phyloP scores from a whole-genome alignment of 2,113 vertebrate species.

The Oryzias curvinotus region DNA sequence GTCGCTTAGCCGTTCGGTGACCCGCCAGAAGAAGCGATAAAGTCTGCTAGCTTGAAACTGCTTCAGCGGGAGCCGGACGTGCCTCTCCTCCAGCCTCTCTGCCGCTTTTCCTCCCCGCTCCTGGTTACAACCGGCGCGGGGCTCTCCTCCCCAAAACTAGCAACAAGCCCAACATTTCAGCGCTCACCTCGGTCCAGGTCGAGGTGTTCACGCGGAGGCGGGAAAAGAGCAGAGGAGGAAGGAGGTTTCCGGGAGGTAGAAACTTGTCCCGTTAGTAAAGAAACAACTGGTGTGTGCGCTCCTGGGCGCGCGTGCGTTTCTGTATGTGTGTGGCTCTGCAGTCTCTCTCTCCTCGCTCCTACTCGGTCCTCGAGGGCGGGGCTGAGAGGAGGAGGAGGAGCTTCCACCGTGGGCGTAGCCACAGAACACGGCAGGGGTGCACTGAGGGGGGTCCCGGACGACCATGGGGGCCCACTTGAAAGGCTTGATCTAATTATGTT shows the following conservation, averaged over 20 bases:
- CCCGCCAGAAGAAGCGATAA: conserved; percentile 20
- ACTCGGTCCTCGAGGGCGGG: conserved; percentile 69
- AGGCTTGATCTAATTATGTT: no score
- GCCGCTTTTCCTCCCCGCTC: conserved; percentile 37
- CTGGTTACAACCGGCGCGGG: conserved; percentile 39
- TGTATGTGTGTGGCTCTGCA: conserved; percentile 35
- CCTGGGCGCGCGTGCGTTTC: conserved; percentile 5
- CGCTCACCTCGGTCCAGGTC: conserved; percentile 61
- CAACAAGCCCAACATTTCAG: conserved; percentile 9
- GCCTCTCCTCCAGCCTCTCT: conserved; percentile 29
- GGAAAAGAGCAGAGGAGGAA: conserved; percentile 3
- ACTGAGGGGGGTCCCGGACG: not conserved
- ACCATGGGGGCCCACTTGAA: not conserved
- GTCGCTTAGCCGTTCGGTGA: conserved; percentile 2
- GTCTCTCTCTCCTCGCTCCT: conserved; percentile 35
- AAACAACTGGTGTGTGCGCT: conserved; percentile 25
- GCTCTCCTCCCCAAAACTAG: conserved; percentile 15
- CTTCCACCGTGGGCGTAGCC: conserved; percentile 27
- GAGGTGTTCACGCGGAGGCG: conserved; percentile 38
- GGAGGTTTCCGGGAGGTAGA: conserved; percentile 35
- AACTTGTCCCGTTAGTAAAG: conserved; percentile 66
- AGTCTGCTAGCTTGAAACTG: conserved; percentile 40
- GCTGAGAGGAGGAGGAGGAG: conserved; percentile 60
- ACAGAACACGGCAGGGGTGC: conserved; percentile 23
- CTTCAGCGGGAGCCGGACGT: conserved; percentile 41